Base-by-base conservation (phyloP, 2,113 vertebrate species). In the pig (Sus scrofa) region DNA sequence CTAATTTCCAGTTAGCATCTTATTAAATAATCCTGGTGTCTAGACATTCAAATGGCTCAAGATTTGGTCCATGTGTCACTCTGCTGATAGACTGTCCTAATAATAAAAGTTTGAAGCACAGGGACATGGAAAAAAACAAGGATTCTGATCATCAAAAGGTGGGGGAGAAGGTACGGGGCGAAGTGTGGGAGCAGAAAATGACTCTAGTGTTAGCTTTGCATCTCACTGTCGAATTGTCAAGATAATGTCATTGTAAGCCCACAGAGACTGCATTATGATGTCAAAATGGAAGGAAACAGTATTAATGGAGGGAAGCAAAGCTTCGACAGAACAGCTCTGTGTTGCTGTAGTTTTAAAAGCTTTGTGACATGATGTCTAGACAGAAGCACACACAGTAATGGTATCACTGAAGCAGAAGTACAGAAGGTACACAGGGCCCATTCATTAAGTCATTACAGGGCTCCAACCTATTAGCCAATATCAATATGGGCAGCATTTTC, bases 291-390 rank as follows among this genome's bases (percentile, higher is more conserved):
- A 85, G 65, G 37, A 95, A 97, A 94, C 86, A 77, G 52, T 82
- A 92, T 90, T 96, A 97, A 92, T 85, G 92, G 91, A 44, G 77
- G 87, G n/a, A 85, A 85, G 89, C 94, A 87, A 56, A 84, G 75
- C 79, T 75, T 83, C 92, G 91, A 77, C 62, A 85, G 89, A 96
- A 65, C 18, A 26, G 2, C 2, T 26, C 32, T 71, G 44, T 68
- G 70, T 67, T 39, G 65, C 63, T 87, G 19, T 32, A 19, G 94
- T 68, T 96, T 95, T 91, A 91, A 93, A 95, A 97, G 93, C 89
- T 95, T 91, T 94, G 75, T 96, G 97, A 96, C 97, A 70, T 93
- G 94, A 87, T 96, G 95, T 97, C 97, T 96, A 97, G 94, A 97
- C 93, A 82, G 84, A 96, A 18, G 60, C 52, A 63, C 44, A 44